Base-by-base conservation (phyloP, 2,797 vertebrate species). In the Sebastes kiyomatsui region DNA sequence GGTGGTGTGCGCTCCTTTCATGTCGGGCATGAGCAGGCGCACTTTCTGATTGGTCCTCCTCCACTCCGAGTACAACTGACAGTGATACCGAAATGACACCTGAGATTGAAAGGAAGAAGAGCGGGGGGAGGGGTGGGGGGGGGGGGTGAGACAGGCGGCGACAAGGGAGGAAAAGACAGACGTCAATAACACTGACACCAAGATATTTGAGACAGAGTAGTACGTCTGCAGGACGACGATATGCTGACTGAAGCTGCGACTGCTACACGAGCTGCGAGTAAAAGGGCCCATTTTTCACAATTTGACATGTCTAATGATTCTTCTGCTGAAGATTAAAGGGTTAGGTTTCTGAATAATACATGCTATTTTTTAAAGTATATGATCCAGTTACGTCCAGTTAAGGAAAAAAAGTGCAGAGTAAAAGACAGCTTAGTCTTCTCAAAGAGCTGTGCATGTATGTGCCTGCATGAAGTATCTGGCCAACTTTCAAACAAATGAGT, bases 61-160 rank as follows among this genome's bases (percentile, higher is more conserved):
- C 98, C 98, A 99, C 94, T 99, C 98, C 0, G 97, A 98, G 93
- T 99, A 99, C 84, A 99, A 92, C 97, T 99, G 98, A 96, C 98
- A 99, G 93, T 99, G 98, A 94, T 99, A 99, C 85, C 97, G 98
- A 97, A 99, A 99, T 22, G 98, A 99, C 67, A 99, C 98, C 98
- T 96, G 91, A 85, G 77, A 77, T 66, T 23, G 78, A 42, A 62
- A 27, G 42, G 67, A 54, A 77, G 66, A 3, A 38, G 46, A 75
- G 38, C 1, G 6, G 16, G 14, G 67, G 66, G 27, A 1, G 3
- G 0, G 35, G 5, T 66, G 60, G 25, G 55, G 18, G 72, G 69
- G 38, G 28, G 28, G 25, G 1, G 5, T 12, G 33, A 28, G 62
- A 72, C 59, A 8, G 42, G 30, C 68, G 68, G 23, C 61, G 52